These are phyloP conservation scores for Drosophila elegans DNA, from an alignment of 1,140 invertebrate genomes.

Conservation along the genomic window DNA sequence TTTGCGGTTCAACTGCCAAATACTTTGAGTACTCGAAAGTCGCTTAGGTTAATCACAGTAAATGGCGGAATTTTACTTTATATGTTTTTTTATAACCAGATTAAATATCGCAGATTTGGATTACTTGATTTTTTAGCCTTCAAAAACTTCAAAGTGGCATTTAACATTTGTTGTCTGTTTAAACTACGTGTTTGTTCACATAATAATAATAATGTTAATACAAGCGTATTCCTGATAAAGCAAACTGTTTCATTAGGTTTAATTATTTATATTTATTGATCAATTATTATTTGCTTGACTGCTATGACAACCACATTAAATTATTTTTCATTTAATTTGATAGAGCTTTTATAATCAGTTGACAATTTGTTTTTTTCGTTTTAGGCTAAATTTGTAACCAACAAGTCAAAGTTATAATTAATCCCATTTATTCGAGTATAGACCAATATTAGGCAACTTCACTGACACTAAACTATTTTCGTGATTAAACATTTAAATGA, in stretches of 20 bases:
- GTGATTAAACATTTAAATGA: slow-evolving; percentile 35
- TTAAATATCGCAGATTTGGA: too few relatives aligned
- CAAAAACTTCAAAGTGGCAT: too few relatives aligned
- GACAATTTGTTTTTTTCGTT: too few relatives aligned
- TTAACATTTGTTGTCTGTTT: too few relatives aligned
- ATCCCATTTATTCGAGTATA: not conserved
- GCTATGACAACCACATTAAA: too few relatives aligned
- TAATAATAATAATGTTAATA: not conserved
- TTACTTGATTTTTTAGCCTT: too few relatives aligned
- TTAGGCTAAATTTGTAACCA: too few relatives aligned
- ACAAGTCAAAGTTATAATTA: too few relatives aligned
- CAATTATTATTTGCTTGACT: not conserved
- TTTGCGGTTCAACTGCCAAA: slow-evolving; percentile 27
- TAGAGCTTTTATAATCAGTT: too few relatives aligned
- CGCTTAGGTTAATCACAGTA: slow-evolving; percentile 26
- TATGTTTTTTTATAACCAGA: not conserved
- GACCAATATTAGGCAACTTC: slow-evolving; percentile 3
- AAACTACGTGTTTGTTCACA: too few relatives aligned
- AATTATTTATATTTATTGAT: not conserved
- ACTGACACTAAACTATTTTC: slow-evolving; percentile 1
- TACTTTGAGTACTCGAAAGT: slow-evolving; percentile 5
- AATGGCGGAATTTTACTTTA: not conserved
- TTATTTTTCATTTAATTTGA: too few relatives aligned
- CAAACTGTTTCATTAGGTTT: not conserved
- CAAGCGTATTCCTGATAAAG: not conserved